Evolutionary conservation across 1,140 invertebrate genomes (phyloP).

Genomic region (Drosophila setifemur): DNA sequence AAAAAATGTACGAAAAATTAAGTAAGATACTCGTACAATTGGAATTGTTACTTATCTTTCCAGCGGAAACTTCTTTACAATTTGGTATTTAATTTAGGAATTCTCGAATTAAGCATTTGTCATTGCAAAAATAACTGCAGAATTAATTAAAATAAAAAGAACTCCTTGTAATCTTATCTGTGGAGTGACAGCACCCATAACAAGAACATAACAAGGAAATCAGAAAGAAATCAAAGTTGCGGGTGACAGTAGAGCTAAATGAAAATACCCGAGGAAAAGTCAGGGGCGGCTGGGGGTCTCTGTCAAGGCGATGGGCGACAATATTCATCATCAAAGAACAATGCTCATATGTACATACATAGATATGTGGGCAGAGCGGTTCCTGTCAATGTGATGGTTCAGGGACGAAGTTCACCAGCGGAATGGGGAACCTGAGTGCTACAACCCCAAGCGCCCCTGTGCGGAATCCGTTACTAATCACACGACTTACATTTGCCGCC

Average conservation of each 20-base stretch:
- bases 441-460: slow-evolving; percentile 12
- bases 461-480: slow-evolving; percentile 53
- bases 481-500: slow-evolving; percentile 37
- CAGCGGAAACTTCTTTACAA: too few relatives aligned
- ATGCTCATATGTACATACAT: too few relatives aligned
- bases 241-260: slow-evolving; percentile 2
- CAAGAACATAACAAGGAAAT: too few relatives aligned
- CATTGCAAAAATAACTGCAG: too few relatives aligned
- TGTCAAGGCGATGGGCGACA: slow-evolving; percentile 20
- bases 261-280: not conserved
- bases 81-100: not conserved
- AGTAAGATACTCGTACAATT: too few relatives aligned
- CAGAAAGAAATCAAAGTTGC: slow-evolving; percentile 1
- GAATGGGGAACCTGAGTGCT: slow-evolving; percentile 7
- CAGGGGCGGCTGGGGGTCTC: slow-evolving; percentile 4
- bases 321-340: slow-evolving; percentile 15
- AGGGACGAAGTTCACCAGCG: not conserved
- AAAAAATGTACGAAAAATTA: slow-evolving; percentile 6
- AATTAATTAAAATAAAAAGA: too few relatives aligned
- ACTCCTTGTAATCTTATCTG: too few relatives aligned
- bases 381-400: slow-evolving; percentile 34
- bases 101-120: too few relatives aligned
- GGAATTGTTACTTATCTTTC: too few relatives aligned
- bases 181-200: too few relatives aligned
- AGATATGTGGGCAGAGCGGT: slow-evolving; percentile 29